These are phyloP conservation scores for Ochropacha duplaris DNA, from an alignment of 2,888 invertebrate genomes.

Conservation along the genomic window DNA sequence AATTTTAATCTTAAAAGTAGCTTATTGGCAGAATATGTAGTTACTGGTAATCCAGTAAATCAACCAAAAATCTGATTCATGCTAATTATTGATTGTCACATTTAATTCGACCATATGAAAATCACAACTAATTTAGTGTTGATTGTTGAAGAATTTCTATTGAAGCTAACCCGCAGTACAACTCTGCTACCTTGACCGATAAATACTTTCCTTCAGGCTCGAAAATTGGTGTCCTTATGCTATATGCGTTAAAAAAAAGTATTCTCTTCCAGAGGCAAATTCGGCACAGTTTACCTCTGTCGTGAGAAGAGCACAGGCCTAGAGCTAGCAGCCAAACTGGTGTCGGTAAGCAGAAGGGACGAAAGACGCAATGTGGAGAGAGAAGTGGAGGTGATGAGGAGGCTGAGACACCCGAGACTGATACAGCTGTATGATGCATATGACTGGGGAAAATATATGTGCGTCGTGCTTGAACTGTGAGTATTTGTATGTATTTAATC, in stretches of 20 bases:
- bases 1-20: no score
- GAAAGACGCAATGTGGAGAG: conserved; percentile 96
- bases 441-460: conserved; percentile 96
- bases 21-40: no score
- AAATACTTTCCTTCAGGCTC: background rate
- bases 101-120: background rate
- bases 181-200: background rate
- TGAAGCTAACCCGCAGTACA: no score
- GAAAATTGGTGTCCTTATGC: conserved; percentile 1
- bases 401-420: conserved; percentile 96
- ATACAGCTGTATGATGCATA: conserved; percentile 99
- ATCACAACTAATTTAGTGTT: no score
- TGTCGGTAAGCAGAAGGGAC: conserved; percentile 92
- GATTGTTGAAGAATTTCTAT: no score
- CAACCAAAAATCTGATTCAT: no score
- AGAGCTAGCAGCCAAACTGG: conserved; percentile 96
- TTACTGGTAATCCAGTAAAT: no score
- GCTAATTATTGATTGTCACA: background rate
- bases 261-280: conserved; percentile 92
- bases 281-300: conserved; percentile 97
- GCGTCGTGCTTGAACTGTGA: conserved; percentile 98
- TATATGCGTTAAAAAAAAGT: no score
- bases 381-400: conserved; percentile 98
- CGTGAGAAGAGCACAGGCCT: conserved; percentile 91
- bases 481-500: conserved; percentile 59